Evolutionary conservation across 2,797 vertebrate genomes (phyloP).

Genomic region (Pipistrellus pygmaeus): DNA sequence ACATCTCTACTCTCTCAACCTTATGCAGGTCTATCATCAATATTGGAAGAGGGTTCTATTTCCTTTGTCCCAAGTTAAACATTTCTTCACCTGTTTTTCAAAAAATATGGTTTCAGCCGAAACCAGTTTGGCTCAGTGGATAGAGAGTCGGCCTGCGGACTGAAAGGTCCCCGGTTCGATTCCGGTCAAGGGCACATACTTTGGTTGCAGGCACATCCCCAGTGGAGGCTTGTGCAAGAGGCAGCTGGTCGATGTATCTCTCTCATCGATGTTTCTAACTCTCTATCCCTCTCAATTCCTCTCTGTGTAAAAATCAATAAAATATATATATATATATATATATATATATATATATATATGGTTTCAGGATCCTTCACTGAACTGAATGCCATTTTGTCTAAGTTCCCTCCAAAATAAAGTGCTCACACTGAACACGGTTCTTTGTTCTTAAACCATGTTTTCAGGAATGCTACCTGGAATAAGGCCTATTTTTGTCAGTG

Average conservation of each 20-base stretch:
- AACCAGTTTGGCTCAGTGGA: too few relatives aligned
- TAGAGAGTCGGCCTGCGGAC: too few relatives aligned
- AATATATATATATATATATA: too few relatives aligned
- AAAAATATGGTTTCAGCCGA: not conserved
- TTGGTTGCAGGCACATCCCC: too few relatives aligned
- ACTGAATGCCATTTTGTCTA: not conserved
- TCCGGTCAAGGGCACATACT: too few relatives aligned
- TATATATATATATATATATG: not conserved
- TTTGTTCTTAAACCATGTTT: not conserved
- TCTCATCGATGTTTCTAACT: too few relatives aligned
- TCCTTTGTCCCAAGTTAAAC: not conserved
- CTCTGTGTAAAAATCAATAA: too few relatives aligned
- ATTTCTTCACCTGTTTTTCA: slow-evolving; percentile 28
- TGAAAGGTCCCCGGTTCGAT: too few relatives aligned
- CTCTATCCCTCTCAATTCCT: too few relatives aligned
- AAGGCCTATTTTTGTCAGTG: not conserved
- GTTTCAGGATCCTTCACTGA: not conserved
- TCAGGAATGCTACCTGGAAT: not conserved
- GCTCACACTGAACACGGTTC: not conserved
- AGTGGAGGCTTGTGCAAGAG: too few relatives aligned
- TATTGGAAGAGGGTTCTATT: not conserved
- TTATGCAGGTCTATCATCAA: not conserved
- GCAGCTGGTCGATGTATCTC: too few relatives aligned
- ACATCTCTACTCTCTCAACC: not conserved
- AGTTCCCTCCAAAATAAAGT: not conserved